A percentile compares a stretch with the other conserved stretches of the same genome.
These are phyloP conservation scores for Thermophis baileyi DNA, from an alignment of 2,113 vertebrate genomes.

Conservation along the genomic window DNA sequence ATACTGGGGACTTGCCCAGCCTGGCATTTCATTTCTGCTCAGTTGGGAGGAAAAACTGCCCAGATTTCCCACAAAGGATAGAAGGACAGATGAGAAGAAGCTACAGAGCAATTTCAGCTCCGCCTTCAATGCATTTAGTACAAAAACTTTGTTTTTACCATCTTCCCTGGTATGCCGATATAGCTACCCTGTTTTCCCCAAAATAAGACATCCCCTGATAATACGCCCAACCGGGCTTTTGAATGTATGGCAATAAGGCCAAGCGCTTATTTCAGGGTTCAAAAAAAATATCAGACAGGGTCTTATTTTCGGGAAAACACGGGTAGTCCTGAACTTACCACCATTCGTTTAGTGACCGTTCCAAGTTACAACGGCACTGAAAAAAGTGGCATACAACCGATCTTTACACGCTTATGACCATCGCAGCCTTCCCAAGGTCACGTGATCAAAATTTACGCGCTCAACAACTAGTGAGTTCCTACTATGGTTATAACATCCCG, in stretches of 20 bases:
- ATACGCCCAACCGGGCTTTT: too few species aligned
- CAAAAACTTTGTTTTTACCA: not conserved
- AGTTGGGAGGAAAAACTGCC: not conserved
- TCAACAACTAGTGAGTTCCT: too few species aligned
- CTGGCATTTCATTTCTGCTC: not conserved
- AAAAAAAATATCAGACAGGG: too few species aligned
- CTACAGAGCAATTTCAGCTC: too few species aligned
- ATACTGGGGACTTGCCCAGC: not conserved
- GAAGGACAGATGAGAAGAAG: not conserved
- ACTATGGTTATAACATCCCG: too few species aligned
- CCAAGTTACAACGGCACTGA: not conserved
- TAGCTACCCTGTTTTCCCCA: too few species aligned
- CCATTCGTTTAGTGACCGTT: not conserved
- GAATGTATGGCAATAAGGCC: too few species aligned
- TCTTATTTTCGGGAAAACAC: too few species aligned
- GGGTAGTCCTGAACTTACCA: not conserved
- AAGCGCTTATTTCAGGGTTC: too few species aligned
- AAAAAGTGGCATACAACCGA: not conserved
- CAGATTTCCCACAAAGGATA: not conserved
- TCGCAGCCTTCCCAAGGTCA: not conserved
- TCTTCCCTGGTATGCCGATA: not conserved
- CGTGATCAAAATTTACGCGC: not conserved
- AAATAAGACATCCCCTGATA: too few species aligned
- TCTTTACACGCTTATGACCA: not conserved
- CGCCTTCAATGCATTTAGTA: not conserved